Evolutionary conservation across 2,888 invertebrate species (phyloP), one percentile per base, ranked within the genome.

Genomic region (Ctena decussata): DNA sequence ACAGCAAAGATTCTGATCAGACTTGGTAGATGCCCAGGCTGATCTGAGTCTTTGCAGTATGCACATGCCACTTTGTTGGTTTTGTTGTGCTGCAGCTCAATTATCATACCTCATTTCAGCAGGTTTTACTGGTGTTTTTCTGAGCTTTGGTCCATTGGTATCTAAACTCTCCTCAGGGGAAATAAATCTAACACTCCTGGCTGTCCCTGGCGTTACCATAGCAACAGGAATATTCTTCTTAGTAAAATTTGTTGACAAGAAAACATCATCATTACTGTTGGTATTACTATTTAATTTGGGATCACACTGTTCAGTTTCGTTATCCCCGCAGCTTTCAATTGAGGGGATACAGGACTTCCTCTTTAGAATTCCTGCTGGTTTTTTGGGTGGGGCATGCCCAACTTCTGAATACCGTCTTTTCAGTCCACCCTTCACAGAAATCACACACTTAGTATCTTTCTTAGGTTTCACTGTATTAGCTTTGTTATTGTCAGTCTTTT

Each of bases 181-280:
- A 0, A 75, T 53, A 80, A 91, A 91, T 74, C 90, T 80, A 0
- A 91, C 91, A 87, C 82, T 90, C 41, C 89, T 81, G 21, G 76
- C n/a, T 65, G 65, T 65, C 6, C 82, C 77, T 12, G 89, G 89
- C 27, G 81, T 88, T 6, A 85, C 77, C 21, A 69, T 74, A 11
- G 74, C 69, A 39, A 77, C 77, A 21, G 81, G 82, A 24, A 72
- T 69, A 32, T 32, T n/a, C 18, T 30, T 49, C n/a, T 30, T 70
- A 15, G 39, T 21, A 53, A 21, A 41, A 53, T 41, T 60, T 24
- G 6, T 44, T 53, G 37, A 44, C 24, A 35, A 46, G 44, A 78
- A 78, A 46, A 78, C 78, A 72, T 72, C 39, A 37, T 78, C 78
- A 71, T 77, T n/a, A n/a, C n/a, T n/a, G n/a, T n/a, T n/a, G n/a